A percentile compares a stretch with the other conserved stretches of the same genome.
These are phyloP conservation scores for Distichodus sexfasciatus DNA, from an alignment of 2,797 vertebrate genomes.

Conservation along the genomic window DNA sequence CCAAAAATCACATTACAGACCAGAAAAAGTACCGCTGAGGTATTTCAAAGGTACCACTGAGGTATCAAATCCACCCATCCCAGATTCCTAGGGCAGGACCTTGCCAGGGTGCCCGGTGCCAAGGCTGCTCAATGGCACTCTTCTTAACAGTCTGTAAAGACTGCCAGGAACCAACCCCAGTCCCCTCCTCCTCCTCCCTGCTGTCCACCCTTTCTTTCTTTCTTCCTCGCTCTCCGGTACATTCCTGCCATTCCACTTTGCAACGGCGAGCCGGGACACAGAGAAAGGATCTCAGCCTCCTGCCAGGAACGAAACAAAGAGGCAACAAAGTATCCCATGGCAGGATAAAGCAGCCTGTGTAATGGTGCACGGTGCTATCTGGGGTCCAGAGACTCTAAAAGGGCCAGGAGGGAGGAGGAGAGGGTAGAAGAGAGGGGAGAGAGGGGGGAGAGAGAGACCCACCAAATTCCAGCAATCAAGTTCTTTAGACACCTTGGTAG, in stretches of 20 bases:
- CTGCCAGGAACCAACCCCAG: background rate
- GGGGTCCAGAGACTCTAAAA: background rate
- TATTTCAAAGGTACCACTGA: too few species aligned
- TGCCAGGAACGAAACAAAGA: constrained; percentile 9
- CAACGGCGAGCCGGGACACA: background rate
- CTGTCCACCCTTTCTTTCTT: background rate
- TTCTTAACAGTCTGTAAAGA: background rate
- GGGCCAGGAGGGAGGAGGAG: background rate
- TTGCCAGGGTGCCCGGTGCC: background rate
- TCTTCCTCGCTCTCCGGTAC: constrained; percentile 10
- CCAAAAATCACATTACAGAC: too few species aligned
- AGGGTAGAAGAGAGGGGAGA: constrained; percentile 13
- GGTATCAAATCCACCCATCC: background rate
- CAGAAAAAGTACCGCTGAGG: too few species aligned
- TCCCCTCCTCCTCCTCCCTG: too few species aligned
- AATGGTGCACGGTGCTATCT: background rate
- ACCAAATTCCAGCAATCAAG: background rate
- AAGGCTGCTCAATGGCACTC: background rate
- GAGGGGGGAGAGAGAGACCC: background rate
- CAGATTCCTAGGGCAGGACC: background rate
- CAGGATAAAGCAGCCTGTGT: constrained; percentile 15
- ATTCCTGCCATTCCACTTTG: constrained; percentile 44
- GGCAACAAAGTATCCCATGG: too few species aligned
- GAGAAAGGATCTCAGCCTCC: constrained; percentile 25
- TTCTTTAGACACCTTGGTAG: background rate